These are phyloP conservation scores for Tolypeutes matacus DNA, from an alignment of 2,797 vertebrate species.

Conservation along the genomic window DNA sequence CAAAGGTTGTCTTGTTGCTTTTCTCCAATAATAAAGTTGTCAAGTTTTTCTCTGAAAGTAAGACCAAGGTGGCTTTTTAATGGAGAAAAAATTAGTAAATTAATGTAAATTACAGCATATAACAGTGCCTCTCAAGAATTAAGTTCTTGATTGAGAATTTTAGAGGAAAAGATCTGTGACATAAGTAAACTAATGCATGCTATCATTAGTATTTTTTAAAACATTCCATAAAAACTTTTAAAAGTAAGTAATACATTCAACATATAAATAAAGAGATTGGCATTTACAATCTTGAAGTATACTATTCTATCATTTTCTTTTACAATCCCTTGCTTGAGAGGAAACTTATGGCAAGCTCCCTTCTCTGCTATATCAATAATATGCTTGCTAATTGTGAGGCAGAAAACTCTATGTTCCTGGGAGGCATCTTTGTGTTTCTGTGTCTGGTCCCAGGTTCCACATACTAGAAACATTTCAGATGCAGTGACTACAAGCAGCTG, in stretches of 20 bases:
- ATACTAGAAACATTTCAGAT: background rate
- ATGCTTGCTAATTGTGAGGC: background rate
- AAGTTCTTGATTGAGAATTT: conserved; percentile 31
- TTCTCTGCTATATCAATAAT: conserved; percentile 18
- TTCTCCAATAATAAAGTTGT: background rate
- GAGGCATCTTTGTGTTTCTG: background rate
- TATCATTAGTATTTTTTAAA: background rate
- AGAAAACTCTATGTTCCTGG: background rate
- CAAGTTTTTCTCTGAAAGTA: background rate
- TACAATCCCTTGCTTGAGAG: background rate
- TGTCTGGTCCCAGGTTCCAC: background rate
- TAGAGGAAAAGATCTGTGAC: background rate
- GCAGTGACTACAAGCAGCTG: background rate
- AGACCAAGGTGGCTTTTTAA: background rate
- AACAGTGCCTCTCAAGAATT: background rate
- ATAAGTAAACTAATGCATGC: background rate
- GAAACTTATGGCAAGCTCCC: background rate
- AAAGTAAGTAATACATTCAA: conserved; percentile 10
- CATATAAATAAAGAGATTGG: background rate
- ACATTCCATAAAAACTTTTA: background rate
- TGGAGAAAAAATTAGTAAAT: background rate
- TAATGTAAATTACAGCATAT: background rate
- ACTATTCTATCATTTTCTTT: conserved; percentile 34
- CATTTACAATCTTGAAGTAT: background rate
- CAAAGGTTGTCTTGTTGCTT: background rate